These are phyloP conservation scores for Pelosia muscerda DNA, from an alignment of 2,888 invertebrate genomes.

Conservation along the genomic window DNA sequence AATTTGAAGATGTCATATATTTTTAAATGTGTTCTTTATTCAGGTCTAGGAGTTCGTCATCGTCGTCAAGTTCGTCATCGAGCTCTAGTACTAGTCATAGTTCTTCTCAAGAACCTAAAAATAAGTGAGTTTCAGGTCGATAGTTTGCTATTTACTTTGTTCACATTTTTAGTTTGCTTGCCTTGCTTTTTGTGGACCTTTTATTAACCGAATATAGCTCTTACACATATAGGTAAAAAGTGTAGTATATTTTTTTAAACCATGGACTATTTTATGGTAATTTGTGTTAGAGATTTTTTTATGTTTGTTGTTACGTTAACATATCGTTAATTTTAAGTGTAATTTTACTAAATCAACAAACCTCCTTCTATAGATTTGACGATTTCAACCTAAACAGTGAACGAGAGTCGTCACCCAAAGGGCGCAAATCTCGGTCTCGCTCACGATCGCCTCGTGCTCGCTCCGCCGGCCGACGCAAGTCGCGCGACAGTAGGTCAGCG, in stretches of 20 bases:
- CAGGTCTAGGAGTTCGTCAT: constrained; percentile 80
- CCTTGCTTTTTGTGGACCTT: not conserved
- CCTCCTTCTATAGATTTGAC: constrained; percentile 72
- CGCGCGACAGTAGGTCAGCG: constrained; percentile 77
- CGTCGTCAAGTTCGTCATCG: constrained; percentile 80
- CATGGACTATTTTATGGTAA: too few relatives aligned
- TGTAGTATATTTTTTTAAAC: not conserved
- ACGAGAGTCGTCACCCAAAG: constrained; percentile 76
- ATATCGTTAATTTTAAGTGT: not conserved
- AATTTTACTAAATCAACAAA: not conserved
- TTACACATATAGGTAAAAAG: not conserved
- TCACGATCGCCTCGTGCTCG: constrained; percentile 66
- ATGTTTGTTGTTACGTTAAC: not conserved
- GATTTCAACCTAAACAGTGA: constrained; percentile 85
- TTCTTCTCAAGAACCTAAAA: constrained; percentile 73
- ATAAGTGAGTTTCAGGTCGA: constrained; percentile 68
- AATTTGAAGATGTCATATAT: not conserved
- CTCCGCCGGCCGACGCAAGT: constrained; percentile 69
- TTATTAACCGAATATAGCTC: too few relatives aligned
- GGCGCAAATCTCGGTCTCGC: constrained; percentile 66
- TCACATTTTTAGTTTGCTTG: not conserved
- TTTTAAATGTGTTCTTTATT: not conserved
- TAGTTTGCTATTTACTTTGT: not conserved
- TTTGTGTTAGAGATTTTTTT: not conserved
- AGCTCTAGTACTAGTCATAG: constrained; percentile 83